Conservation (phyloP, 2,797 vertebrate genomes). For the Emys orbicularis region DNA sequence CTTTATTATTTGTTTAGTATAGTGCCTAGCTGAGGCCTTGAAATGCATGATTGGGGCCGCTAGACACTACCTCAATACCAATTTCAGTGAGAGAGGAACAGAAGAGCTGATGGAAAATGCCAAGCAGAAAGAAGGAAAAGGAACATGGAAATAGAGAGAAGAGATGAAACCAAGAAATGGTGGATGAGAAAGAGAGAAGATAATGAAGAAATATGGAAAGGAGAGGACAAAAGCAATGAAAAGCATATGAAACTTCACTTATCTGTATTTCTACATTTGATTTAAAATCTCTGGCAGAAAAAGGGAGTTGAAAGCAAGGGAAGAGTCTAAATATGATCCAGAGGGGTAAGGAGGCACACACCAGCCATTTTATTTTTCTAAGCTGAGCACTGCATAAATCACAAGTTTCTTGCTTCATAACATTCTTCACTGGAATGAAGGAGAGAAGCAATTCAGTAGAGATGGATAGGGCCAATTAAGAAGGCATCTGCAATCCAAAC, state of each 20-base stretch:
- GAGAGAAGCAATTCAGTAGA: neutral
- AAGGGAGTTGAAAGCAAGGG: neutral
- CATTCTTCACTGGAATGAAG: neutral
- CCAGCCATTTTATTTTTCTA: neutral
- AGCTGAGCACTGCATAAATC: neutral
- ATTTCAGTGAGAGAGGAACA: neutral
- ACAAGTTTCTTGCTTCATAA: neutral
- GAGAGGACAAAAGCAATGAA: neutral
- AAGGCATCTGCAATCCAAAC: neutral
- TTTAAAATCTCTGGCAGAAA: neutral
- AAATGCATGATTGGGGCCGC: neutral
- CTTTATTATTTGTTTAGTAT: neutral
- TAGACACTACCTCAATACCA: neutral
- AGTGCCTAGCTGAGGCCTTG: neutral
- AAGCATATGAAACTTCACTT: rapidly evolving
- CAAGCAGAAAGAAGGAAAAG: neutral
- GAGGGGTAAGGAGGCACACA: neutral
- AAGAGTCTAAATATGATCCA: neutral
- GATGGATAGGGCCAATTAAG: neutral
- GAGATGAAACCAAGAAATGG: neutral
- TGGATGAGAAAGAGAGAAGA: neutral
- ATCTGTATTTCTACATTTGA: neutral
- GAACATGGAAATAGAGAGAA: neutral
- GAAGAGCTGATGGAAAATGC: neutral
- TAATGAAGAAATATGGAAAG: neutral